Percentiles rank a stretch among this genome's conserved stretches.
Evolutionary conservation across 2,797 vertebrate genomes (phyloP).

Genomic region (Psittacula derbiana): DNA sequence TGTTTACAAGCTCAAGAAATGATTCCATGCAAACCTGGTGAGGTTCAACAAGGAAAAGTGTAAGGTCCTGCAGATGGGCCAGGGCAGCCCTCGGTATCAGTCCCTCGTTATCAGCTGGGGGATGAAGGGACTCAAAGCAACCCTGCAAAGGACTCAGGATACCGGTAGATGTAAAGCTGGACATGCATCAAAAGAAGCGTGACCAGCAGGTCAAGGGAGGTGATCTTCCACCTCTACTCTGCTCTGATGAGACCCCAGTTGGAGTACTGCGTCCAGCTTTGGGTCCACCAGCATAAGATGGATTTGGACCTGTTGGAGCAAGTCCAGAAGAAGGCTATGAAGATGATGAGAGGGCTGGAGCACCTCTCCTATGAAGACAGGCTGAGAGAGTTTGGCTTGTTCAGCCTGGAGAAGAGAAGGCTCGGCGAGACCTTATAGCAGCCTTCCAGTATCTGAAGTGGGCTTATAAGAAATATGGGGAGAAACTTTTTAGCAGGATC

Average conservation of each 20-base stretch:
- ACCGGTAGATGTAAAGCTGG: neutral
- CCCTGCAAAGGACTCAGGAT: neutral
- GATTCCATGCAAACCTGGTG: neutral
- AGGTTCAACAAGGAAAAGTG: neutral
- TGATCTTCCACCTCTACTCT: neutral
- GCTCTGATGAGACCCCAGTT: neutral
- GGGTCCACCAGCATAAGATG: neutral
- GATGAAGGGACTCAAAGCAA: neutral
- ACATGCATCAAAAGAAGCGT: neutral
- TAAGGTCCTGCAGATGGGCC: neutral
- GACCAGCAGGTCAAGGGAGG: neutral
- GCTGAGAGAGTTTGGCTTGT: neutral
- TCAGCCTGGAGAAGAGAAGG: neutral
- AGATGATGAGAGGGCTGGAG: neutral
- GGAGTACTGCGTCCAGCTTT: neutral
- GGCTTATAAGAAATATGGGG: neutral
- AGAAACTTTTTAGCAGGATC: neutral
- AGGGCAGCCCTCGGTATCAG: neutral
- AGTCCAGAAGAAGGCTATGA: neutral
- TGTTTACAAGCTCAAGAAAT: neutral
- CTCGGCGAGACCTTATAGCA: fast-evolving
- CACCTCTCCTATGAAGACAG: neutral
- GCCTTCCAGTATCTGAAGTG: neutral
- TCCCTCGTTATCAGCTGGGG: neutral
- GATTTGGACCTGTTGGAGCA: neutral